phyloP scores from a whole-genome alignment of 1,140 invertebrate species.

The Apis florea region DNA sequence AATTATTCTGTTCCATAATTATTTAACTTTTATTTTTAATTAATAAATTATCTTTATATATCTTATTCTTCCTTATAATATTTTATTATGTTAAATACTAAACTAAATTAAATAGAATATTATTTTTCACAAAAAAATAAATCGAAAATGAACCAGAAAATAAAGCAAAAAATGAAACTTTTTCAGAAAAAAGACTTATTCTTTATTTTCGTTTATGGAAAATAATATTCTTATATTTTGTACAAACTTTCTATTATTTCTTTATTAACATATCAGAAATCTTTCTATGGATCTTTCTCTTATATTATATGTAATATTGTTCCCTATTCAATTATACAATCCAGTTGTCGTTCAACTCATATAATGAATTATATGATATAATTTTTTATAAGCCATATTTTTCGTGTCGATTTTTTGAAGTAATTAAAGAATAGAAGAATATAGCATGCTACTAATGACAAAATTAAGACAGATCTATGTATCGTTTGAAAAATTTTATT shows the following conservation, averaged over 20 bases:
- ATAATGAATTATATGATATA: neutral
- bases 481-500: conserved; percentile 21
- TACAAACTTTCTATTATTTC: too few species aligned
- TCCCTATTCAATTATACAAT: neutral
- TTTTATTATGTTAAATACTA: too few species aligned
- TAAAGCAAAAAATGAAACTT: too few species aligned
- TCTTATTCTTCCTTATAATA: too few species aligned
- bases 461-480: conserved; percentile 1
- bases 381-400: neutral
- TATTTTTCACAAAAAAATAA: too few species aligned
- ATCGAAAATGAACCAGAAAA: too few species aligned
- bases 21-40: neutral
- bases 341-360: neutral
- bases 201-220: too few species aligned
- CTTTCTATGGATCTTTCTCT: neutral
- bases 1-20: neutral
- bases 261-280: neutral
- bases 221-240: too few species aligned
- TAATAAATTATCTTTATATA: too few species aligned
- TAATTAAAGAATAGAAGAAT: conserved; percentile 13
- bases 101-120: too few species aligned
- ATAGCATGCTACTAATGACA: conserved; percentile 1
- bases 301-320: neutral
- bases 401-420: neutral
- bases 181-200: too few species aligned